Evolutionary conservation across 2,113 vertebrate species (phyloP).

Genomic region (pig (Sus scrofa)): T2T-Sscrofa CM000816.6:9898001-9898500

Average conservation of each 20-base stretch:
- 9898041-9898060: rapidly evolving
- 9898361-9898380: not conserved
- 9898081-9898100: not conserved
- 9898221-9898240: not conserved
- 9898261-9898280: not conserved
- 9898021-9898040: conserved; percentile 60
- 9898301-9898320: not conserved
- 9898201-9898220: not conserved
- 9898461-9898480: no score
- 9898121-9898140: not conserved
- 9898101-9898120: not conserved
- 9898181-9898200: no score
- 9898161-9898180: not conserved
- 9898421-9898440: not conserved
- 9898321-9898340: not conserved
- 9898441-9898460: not conserved
- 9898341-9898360: rapidly evolving
- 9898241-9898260: not conserved
- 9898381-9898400: not conserved
- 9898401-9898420: not conserved
- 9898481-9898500: no score
- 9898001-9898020: conserved; percentile 52
- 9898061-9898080: not conserved
- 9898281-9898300: not conserved
- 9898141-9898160: rapidly evolving